These are phyloP conservation scores for Gastrophryne carolinensis DNA, from an alignment of 2,797 vertebrate species.

Conservation along the genomic window DNA sequence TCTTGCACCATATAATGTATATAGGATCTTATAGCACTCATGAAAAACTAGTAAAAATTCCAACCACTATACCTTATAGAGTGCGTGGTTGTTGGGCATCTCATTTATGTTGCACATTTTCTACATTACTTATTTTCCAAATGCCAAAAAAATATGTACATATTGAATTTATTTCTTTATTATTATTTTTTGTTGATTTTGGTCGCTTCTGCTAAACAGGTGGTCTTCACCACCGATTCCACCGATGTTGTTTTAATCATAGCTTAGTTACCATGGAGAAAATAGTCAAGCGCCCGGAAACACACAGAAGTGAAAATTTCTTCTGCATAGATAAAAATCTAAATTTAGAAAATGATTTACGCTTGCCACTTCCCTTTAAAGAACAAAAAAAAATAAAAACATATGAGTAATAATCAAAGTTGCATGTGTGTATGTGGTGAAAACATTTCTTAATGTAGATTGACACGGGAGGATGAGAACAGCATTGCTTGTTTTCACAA, in stretches of 20 bases:
- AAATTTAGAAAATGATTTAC: slow-evolving; percentile 79
- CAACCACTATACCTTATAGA: too few species aligned
- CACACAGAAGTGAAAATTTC: slow-evolving; percentile 83
- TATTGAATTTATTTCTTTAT: neutral
- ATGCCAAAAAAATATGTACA: neutral
- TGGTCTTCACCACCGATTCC: slow-evolving; percentile 77
- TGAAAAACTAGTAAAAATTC: too few species aligned
- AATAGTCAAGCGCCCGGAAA: slow-evolving; percentile 83
- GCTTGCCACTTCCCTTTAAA: slow-evolving; percentile 78
- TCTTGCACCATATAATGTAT: too few species aligned
- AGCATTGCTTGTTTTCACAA: slow-evolving; percentile 57
- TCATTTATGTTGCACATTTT: too few species aligned
- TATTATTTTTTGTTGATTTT: slow-evolving; percentile 70
- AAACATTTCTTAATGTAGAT: slow-evolving; percentile 58
- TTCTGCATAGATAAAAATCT: slow-evolving; percentile 82
- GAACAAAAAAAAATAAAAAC: slow-evolving; percentile 58
- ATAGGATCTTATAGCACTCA: too few species aligned
- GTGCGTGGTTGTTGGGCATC: too few species aligned
- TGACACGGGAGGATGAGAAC: slow-evolving; percentile 57
- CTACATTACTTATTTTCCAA: too few species aligned
- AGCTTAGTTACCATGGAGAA: slow-evolving; percentile 84
- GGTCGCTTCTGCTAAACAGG: slow-evolving; percentile 80
- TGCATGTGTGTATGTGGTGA: slow-evolving; percentile 26
- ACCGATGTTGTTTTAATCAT: slow-evolving; percentile 83
- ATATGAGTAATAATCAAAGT: slow-evolving; percentile 53